Evolutionary conservation across 2,888 invertebrate genomes (phyloP), one percentile per base, ranked within the genome.

Genomic region (Lepetodrilus schrolli): DNA sequence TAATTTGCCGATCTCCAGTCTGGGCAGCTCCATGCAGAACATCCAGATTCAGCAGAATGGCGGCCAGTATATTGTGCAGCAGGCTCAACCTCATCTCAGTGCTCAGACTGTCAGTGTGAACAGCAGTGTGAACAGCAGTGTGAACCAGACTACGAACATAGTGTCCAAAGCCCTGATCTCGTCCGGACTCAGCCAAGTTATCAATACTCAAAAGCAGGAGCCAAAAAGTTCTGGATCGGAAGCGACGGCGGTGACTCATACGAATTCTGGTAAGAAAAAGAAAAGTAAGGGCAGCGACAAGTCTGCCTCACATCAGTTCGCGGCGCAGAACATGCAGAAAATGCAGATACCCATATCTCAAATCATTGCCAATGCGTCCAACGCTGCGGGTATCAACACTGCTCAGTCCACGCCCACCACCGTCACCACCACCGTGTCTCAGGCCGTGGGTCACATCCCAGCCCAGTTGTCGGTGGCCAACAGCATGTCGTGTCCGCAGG

Each of bases 291-390:
- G 21, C 48, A n/a, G 21, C 4, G 51, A 47, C 13, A 37, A 23
- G 13, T 23, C 34, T 20, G 43, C 26, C 20, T 66, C 47, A 21
- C 51, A 38, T 13, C 82, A 80, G 20, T 83, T 84, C 34, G 69
- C 82, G 7, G 78, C 79, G 5, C 79, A 82, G 13, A 72, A 81
- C 38, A 75, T 85, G 36, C 75, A 93, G 84, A 92, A 92, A 73
- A 93, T 94, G 7, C 94, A 94, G 88, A 91, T 66, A 10, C 66
- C 58, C 5, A 47, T 72, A 43, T 65, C 72, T 34, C 72, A 66
- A 34, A 34, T 72, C 26, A 47, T 72, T 48, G 72, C 47, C 5
- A 72, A 38, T 10, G 66, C 65, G 3, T 36, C 65, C 8, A 51
- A 70, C 34, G 13, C 26, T 73, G 34, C 66, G 8, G 73, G 38